phyloP scores from a whole-genome alignment of 2,797 vertebrate genomes.

The Ispidina lecontei region DNA sequence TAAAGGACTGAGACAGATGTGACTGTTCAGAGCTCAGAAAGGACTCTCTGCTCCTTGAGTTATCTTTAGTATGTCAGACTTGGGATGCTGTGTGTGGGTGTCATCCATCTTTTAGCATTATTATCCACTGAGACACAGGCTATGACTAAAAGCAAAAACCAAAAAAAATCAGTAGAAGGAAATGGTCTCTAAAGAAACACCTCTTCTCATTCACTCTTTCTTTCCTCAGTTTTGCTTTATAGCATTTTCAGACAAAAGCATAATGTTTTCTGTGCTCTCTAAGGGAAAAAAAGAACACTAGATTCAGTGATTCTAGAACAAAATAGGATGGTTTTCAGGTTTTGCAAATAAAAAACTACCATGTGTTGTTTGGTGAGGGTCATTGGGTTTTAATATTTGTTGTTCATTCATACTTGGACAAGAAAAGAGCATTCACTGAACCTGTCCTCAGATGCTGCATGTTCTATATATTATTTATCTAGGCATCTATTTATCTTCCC shows the following conservation, averaged over 20 bases:
- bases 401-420: not conserved
- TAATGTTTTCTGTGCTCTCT: not conserved
- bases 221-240: not conserved
- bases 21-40: not conserved
- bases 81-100: not conserved
- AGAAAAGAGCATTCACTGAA: not conserved
- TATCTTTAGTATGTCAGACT: not conserved
- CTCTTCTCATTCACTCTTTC: not conserved
- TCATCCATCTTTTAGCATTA: not conserved
- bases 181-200: not conserved
- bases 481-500: not conserved
- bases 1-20: not conserved
- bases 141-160: not conserved
- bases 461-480: not conserved
- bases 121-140: not conserved
- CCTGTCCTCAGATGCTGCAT: not conserved
- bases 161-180: not conserved
- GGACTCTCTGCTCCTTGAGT: not conserved
- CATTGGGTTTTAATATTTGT: not conserved
- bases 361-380: not conserved
- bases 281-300: not conserved
- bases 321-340: not conserved
- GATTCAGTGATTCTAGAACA: not conserved
- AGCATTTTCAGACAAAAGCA: not conserved
- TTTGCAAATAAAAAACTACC: not conserved